Evolutionary conservation across 2,797 vertebrate genomes (phyloP).

Genomic region (Hylomyscus alleni): DNA sequence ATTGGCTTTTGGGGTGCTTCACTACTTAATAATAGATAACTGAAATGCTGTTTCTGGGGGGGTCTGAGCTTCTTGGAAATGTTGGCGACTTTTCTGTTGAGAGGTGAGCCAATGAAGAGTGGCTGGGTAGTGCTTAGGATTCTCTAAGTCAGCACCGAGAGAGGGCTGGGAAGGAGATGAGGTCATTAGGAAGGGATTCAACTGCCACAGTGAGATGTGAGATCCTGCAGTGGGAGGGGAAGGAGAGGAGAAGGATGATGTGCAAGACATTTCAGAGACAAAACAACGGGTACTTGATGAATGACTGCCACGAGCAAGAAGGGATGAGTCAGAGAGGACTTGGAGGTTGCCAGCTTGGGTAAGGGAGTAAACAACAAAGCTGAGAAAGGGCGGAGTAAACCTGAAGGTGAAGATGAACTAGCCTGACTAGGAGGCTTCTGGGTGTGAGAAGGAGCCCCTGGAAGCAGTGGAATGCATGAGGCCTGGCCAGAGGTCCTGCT

Average conservation of each 20-base stretch:
- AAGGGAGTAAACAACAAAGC: background rate
- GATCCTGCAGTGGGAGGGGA: background rate
- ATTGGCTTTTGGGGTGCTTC: background rate
- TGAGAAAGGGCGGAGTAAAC: background rate
- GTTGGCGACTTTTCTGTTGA: background rate
- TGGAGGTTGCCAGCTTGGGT: conserved; percentile 34
- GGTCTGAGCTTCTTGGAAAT: background rate
- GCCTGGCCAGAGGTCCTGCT: background rate
- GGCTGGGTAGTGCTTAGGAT: background rate
- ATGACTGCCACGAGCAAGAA: background rate
- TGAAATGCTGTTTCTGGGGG: background rate
- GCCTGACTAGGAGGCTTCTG: background rate
- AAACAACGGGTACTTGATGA: conserved; percentile 48
- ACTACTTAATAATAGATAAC: background rate
- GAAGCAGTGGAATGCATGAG: rapidly evolving
- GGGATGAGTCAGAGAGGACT: conserved; percentile 69
- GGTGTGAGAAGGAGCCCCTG: background rate
- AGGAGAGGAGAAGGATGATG: background rate
- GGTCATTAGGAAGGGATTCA: background rate
- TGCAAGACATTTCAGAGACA: conserved; percentile 51
- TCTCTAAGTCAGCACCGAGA: background rate
- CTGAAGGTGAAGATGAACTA: background rate
- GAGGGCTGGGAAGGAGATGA: background rate
- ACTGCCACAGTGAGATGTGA: background rate
- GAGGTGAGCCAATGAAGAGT: background rate